These are phyloP conservation scores for Drosophila meridiana DNA, from an alignment of 2,888 invertebrate genomes.

Conservation along the genomic window DNA sequence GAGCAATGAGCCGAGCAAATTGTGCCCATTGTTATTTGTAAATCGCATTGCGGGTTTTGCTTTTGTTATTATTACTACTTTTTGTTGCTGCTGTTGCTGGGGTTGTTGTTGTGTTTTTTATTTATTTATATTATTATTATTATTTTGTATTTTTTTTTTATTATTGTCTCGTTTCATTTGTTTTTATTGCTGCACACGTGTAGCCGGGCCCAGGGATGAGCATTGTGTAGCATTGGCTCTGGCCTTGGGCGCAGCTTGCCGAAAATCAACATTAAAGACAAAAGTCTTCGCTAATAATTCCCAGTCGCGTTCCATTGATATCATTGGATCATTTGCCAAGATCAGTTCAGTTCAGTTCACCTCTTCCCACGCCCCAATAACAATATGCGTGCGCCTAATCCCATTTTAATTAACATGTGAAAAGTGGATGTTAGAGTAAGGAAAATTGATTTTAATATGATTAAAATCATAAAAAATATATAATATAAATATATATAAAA, in stretches of 20 bases:
- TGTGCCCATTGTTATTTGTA: conserved; percentile 77
- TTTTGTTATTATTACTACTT: conserved; percentile 46
- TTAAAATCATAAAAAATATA: no score
- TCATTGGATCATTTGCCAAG: conserved; percentile 23
- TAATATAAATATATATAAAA: not conserved
- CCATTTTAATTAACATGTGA: conserved; percentile 43
- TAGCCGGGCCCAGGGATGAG: conserved; percentile 43
- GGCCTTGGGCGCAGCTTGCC: conserved; percentile 68
- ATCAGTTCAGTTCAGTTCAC: conserved; percentile 2
- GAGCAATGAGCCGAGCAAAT: conserved; percentile 70
- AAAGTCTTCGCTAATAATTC: conserved; percentile 16
- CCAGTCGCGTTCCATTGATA: conserved; percentile 15
- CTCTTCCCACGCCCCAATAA: conserved; percentile 50
- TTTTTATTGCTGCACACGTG: conserved; percentile 34
- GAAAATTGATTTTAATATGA: not conserved
- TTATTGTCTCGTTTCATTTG: conserved; percentile 20
- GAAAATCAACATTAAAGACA: conserved; percentile 30
- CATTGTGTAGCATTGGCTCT: conserved; percentile 49
- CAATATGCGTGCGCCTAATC: conserved; percentile 32
- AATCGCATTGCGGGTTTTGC: conserved; percentile 68
- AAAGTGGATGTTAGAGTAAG: not conserved
- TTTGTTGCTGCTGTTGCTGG: not conserved
- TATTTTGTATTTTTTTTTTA: conserved; percentile 11
- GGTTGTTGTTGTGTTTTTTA: not conserved
- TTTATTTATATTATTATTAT: conserved; percentile 18